Evolutionary conservation across 2,888 invertebrate genomes (phyloP), one percentile per base, ranked within the genome.

Genomic region (Andrena praecox): DNA sequence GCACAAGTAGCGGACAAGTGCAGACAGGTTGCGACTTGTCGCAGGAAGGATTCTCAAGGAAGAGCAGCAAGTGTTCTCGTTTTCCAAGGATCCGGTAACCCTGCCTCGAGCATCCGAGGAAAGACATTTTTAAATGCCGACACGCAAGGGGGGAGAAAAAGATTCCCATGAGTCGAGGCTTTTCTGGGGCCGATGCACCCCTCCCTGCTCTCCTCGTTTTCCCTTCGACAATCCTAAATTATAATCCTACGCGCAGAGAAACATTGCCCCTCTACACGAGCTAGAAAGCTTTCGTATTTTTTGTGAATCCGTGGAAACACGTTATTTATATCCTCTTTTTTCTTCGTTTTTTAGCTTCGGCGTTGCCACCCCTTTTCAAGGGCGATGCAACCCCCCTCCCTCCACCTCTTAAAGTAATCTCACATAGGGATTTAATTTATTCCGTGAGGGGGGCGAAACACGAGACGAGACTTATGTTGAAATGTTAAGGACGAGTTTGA

Each of bases 1-100:
- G 70, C 78, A 78, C 35, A 66, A 78, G 85, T 72, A 76, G 63
- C n/a, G 29, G 60, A 60, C 76, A 66, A 87, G 85, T 79, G 76
- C 50, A 29, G 72, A 74, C 68, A 79, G 69, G 62, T 66, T 64
- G 48, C 71, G 67, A 78, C 79, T 69, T 69, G 77, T 54, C 62
- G 84, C 73, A 29, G 66, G 48, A 60, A 27, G n/a, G 31, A 35
- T 79, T 78, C 76, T 48, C 59, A 73, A 62, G 60, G 64, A 82
- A 69, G 8, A 20, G 52, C 33, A 48, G 69, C 85, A 78, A 82
- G 87, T 85, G 85, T 78, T 77, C 64, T 64, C 64, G 52, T 60
- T 77, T 69, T 62, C 75, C 60, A 50, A 71, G 80, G 76, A 68
- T 66, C 56, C 29, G 24, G 10, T 31, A 56, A 69, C 56, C 20